phyloP scores from a whole-genome alignment of 2,113 vertebrate species.

The Pseudopipra pipra region DNA sequence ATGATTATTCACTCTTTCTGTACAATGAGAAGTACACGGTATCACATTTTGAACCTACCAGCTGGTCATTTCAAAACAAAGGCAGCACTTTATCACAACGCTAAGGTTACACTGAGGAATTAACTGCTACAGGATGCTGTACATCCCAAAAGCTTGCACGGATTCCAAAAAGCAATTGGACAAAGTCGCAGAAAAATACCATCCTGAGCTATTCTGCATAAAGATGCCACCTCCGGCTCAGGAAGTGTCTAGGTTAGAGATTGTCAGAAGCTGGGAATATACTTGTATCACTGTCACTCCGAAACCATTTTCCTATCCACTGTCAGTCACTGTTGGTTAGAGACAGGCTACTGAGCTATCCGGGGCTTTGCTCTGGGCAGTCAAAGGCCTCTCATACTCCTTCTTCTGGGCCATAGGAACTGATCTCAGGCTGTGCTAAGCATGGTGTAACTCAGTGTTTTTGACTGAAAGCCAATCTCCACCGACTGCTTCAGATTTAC shows the following conservation, averaged over 20 bases:
- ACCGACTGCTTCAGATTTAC: neutral
- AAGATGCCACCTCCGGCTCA: neutral
- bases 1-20: neutral
- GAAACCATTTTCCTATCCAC: neutral
- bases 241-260: neutral
- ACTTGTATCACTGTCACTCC: neutral
- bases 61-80: neutral
- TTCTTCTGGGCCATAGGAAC: neutral
- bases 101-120: neutral
- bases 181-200: neutral
- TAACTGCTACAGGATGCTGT: neutral
- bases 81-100: neutral
- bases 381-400: neutral
- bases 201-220: neutral
- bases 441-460: neutral
- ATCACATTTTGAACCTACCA: neutral
- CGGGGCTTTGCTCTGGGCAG: neutral
- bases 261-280: neutral
- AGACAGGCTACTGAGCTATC: neutral
- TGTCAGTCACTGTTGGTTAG: neutral
- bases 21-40: neutral
- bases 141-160: neutral
- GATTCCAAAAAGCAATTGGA: neutral
- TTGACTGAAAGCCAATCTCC: neutral
- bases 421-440: neutral